Base-by-base conservation (phyloP, 2,113 vertebrate species). In the Hippopotamus amphibius region DNA sequence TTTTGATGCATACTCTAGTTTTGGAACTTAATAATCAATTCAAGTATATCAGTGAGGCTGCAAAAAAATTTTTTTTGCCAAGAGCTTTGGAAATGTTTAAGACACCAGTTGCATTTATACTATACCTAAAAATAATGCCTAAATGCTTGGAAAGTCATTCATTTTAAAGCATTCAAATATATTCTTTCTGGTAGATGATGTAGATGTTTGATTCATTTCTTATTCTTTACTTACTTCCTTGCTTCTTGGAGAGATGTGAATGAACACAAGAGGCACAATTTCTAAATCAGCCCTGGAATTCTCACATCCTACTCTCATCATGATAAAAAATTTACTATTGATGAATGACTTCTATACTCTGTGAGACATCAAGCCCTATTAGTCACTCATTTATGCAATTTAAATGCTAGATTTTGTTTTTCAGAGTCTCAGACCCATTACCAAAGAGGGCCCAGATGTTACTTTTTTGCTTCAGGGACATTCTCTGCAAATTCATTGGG, bases 371-470 rank as follows among this genome's bases (percentile, higher is more conserved):
- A 86, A 95, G 59, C 57, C 48, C n/a, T 93, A 91, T 98, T 96
- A 96, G 85, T 97, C 93, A 97, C 50, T 95, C 72, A 77, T 69
- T 95, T 97, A 50, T 74, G 63, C 65, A 79, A 69, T 85, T 95
- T 88, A 94, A 85, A 88, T 93, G 77, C 43, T 91, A 4, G 72
- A 88, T 90, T 95, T 94, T 95, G 69, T 93, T 97, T 95, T 93
- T 88, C 85, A 68, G 53, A 91, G 30, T 55, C 71, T 26, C 41
- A 97, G 85, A 95, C 55, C 91, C 61, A 94, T 96, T 92, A 81
- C n/a, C 55, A 91, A 95, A 95, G 63, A 94, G 96, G 43, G n/a
- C 28, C 81, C 96, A 96, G 93, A 77, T 97, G 93, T 97, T 95
- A 95, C 59, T 80, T 87, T 91, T 96, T 96, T 95, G 92, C 90